Conservation (phyloP, 2,888 invertebrate species). For the Drosophila parthenogenetica region DNA sequence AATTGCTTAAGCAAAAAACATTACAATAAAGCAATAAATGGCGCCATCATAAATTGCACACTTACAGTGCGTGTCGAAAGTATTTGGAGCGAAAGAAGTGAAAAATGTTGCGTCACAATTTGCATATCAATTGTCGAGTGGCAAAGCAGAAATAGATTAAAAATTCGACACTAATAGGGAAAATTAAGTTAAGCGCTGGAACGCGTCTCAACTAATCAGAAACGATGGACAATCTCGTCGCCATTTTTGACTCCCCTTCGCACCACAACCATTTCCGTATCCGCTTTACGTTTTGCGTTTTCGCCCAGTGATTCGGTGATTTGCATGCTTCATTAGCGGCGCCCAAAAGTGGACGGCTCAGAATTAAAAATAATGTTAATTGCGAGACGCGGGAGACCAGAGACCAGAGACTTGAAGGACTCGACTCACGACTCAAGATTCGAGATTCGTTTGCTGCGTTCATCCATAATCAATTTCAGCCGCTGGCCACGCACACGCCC, state of each 20-base stretch:
- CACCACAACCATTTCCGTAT: constrained; percentile 27
- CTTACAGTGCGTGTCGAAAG: constrained; percentile 11
- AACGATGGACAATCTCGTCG: constrained; percentile 2
- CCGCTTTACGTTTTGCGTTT: constrained; percentile 23
- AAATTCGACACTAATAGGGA: constrained; percentile 74
- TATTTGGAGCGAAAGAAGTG: not conserved
- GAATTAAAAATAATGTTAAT: constrained; percentile 81
- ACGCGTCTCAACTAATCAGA: constrained; percentile 67
- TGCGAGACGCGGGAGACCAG: constrained; percentile 49
- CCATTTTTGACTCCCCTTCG: constrained; percentile 1
- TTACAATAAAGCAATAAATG: constrained; percentile 9
- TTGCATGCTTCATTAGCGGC: constrained; percentile 79
- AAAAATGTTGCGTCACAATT: constrained; percentile 38
- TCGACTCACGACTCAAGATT: too few species aligned
- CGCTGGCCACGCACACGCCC: constrained; percentile 66
- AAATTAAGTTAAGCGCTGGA: constrained; percentile 72
- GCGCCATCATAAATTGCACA: constrained; percentile 9
- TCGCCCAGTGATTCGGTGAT: constrained; percentile 61
- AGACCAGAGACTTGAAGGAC: not conserved
- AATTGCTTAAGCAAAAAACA: not conserved
- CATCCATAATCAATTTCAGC: constrained; percentile 84
- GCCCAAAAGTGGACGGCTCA: constrained; percentile 62
- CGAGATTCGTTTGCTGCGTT: constrained; percentile 49
- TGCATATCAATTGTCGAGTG: constrained; percentile 75
- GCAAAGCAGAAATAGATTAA: constrained; percentile 64